A percentile compares a stretch with the other conserved stretches of the same genome.
Conservation (phyloP, 2,888 invertebrate species). For the Cataglyphis altisquamis region DNA sequence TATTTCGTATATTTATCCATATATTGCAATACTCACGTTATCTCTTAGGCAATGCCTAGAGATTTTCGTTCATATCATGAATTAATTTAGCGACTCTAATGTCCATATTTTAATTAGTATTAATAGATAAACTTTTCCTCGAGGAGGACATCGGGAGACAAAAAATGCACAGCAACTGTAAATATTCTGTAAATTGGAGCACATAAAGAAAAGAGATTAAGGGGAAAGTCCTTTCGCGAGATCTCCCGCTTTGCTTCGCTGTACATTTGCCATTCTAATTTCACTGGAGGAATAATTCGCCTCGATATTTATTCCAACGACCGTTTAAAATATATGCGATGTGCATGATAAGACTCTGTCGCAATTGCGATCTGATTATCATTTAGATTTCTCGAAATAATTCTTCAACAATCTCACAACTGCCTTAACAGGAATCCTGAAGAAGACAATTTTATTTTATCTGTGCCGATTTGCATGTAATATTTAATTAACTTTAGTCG, state of each 20-base stretch:
- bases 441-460: constrained; percentile 25
- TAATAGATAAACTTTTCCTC: not conserved
- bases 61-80: not conserved
- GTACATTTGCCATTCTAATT: not conserved
- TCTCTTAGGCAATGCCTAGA: not conserved
- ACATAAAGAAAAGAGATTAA: not conserved
- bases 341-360: not conserved
- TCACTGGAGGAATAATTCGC: not conserved
- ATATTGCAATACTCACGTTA: constrained; percentile 3
- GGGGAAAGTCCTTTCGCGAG: not conserved
- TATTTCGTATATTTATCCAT: not conserved
- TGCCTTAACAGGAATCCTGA: constrained; percentile 63
- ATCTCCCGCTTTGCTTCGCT: constrained; percentile 8
- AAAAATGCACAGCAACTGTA: not conserved
- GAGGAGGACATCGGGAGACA: not conserved
- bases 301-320: constrained; percentile 3
- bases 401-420: constrained; percentile 61
- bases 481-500: constrained; percentile 53
- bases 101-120: not conserved
- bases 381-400: constrained; percentile 15
- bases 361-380: not conserved
- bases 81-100: constrained; percentile 2
- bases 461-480: constrained; percentile 51
- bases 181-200: constrained; percentile 17
- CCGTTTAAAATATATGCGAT: not conserved